Evolutionary conservation across 2,797 vertebrate genomes (phyloP), one percentile per base, ranked within the genome.

Genomic region (Channallabes apus): DNA sequence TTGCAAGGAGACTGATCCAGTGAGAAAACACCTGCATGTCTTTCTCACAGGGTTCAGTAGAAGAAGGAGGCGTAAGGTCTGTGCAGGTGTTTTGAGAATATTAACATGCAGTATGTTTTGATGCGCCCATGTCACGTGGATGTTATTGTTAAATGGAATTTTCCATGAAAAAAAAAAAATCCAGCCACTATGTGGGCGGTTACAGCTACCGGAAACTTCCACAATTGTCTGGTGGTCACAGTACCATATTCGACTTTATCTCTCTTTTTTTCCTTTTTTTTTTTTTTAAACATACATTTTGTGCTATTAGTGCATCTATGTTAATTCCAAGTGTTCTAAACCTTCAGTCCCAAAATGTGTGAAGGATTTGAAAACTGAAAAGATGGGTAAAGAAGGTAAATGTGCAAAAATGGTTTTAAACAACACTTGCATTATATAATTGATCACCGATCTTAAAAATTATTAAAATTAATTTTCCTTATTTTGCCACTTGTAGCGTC

Each of bases 31-130:
- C 81, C 56, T 69, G 64, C 76, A 72, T 75, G 86, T 64, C 73
- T 84, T 90, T 90, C 89, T 89, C 89, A 90, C 89, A 89, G 86
- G 75, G 58, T 84, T 79, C 67, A 59, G 69, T 38, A 73, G 24
- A 22, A 4, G 51, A 9, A 82, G 7, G 67, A 84, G 73, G 80
- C 81, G 59, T 6, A 71, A 83, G 82, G 56, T 88, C 76, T 86
- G 62, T 75, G 58, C 64, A 56, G 18, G 69, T 68, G 5, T 51
- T 15, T 69, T 29, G 6, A 38, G 64, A 83, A 73, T 56, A 22
- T 24, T 62, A 59, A 83, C 58, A 9, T 64, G 12, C 27, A 14
- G 2, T 51, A 51, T 7, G 2, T 56, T 68, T 14, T 54, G 46
- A 67, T 22, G 76, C 24, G 3, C 27, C 1, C 32, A 41, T 29